A percentile compares a stretch with the other conserved stretches of the same genome.
Evolutionary conservation across 2,113 vertebrate genomes (phyloP).

Genomic region (Aphelocoma coerulescens): DNA sequence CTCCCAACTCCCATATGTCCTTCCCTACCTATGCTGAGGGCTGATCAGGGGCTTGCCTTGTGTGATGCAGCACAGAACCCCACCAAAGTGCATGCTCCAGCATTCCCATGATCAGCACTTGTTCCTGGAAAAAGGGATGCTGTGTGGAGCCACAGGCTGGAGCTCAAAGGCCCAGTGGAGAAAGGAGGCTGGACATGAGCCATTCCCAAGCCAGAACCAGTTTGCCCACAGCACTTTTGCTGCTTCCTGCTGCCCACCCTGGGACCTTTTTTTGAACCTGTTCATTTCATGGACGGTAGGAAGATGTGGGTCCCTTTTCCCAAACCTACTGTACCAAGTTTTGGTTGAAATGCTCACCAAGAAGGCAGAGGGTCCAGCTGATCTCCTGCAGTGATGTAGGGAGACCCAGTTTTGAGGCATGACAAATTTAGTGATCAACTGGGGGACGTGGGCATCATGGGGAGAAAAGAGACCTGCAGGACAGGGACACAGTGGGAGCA

Average conservation of each 20-base stretch:
- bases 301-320: background rate
- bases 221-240: background rate
- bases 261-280: background rate
- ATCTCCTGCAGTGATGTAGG: background rate
- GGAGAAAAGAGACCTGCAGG: fast-evolving
- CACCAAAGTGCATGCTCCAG: background rate
- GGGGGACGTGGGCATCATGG: fast-evolving
- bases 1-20: background rate
- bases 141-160: fast-evolving
- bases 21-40: background rate
- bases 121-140: background rate
- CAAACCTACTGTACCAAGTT: background rate
- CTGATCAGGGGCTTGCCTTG: background rate
- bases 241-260: background rate
- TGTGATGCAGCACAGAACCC: background rate
- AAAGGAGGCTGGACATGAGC: background rate
- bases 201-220: background rate
- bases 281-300: fast-evolving
- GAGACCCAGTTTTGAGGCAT: background rate
- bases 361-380: background rate
- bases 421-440: background rate
- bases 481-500: background rate
- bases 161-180: background rate
- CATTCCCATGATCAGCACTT: background rate
- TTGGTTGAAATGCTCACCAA: background rate